Percentiles rank a stretch among this genome's conserved stretches.
These are phyloP conservation scores for Pollenia angustigena DNA, from an alignment of 2,888 invertebrate genomes.

Conservation along the genomic window DNA sequence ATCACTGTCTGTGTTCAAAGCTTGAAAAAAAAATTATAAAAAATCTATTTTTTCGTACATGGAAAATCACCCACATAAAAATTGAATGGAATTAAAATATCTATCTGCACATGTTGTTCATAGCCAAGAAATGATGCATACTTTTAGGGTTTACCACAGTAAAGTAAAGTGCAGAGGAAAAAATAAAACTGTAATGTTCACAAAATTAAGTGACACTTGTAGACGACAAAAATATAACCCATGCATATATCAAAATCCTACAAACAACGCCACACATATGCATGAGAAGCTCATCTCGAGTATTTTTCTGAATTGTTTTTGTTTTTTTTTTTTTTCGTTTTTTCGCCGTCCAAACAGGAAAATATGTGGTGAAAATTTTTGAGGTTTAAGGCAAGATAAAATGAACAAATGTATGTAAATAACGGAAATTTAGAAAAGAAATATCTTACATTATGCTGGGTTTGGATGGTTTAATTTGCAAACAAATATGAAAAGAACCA, in stretches of 20 bases:
- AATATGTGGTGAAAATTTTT: slow-evolving; percentile 72
- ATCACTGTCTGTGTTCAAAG: slow-evolving; percentile 71
- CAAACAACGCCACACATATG: slow-evolving; percentile 34
- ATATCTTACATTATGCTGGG: slow-evolving; percentile 33
- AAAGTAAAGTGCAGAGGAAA: slow-evolving; percentile 44
- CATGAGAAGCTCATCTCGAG: slow-evolving; percentile 9
- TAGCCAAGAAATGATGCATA: slow-evolving; percentile 71
- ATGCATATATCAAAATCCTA: slow-evolving; percentile 63
- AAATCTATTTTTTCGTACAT: slow-evolving; percentile 39
- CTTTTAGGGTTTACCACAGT: slow-evolving; percentile 71
- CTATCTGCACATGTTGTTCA: slow-evolving; percentile 70
- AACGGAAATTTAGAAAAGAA: slow-evolving; percentile 56
- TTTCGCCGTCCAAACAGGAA: slow-evolving; percentile 52
- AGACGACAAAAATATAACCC: slow-evolving; percentile 74
- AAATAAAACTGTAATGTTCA: slow-evolving; percentile 65
- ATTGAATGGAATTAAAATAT: slow-evolving; percentile 74
- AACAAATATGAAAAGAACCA: slow-evolving; percentile 37
- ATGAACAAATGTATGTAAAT: slow-evolving; percentile 53
- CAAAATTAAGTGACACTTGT: slow-evolving; percentile 74
- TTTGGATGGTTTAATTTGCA: slow-evolving; percentile 62
- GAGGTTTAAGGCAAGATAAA: slow-evolving; percentile 63
- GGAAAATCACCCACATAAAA: slow-evolving; percentile 65
- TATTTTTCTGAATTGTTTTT: background rate
- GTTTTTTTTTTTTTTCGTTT: background rate
- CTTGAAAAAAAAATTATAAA: slow-evolving; percentile 45